Conservation (phyloP, 1,140 invertebrate genomes). For the Harpegnathos saltator region DNA sequence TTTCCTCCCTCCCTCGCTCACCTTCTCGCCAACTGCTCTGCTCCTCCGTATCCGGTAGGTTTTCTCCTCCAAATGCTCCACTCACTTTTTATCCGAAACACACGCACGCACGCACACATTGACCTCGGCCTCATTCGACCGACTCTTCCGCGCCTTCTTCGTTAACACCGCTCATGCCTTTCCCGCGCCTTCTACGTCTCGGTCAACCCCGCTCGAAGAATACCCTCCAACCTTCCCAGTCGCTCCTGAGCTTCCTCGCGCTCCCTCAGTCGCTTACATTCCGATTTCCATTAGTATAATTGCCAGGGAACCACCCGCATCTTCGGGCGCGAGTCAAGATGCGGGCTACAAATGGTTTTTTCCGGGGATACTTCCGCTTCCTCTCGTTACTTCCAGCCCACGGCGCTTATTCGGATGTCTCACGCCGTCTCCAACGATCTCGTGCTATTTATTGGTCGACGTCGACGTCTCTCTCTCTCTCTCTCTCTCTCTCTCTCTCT, state of each 20-base stretch:
- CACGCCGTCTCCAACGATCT: slow-evolving; percentile 55
- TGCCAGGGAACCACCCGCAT: slow-evolving; percentile 82
- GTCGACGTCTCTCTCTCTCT: not conserved
- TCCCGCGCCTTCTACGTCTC: slow-evolving; percentile 36
- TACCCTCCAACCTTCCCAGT: not conserved
- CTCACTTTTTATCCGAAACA: slow-evolving; percentile 71
- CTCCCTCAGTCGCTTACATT: slow-evolving; percentile 13
- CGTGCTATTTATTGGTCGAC: slow-evolving; percentile 49
- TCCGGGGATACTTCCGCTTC: slow-evolving; percentile 71
- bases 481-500: not conserved
- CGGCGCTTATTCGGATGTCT: slow-evolving; percentile 67
- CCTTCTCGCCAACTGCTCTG: no score
- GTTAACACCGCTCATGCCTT: slow-evolving; percentile 27
- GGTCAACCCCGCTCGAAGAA: slow-evolving; percentile 48
- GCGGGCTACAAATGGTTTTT: slow-evolving; percentile 75
- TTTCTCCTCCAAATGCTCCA: slow-evolving; percentile 70
- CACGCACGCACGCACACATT: not conserved
- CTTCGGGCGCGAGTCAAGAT: slow-evolving; percentile 73
- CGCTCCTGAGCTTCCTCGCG: not conserved
- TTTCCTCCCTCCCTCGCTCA: slow-evolving; percentile 35
- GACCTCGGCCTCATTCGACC: slow-evolving; percentile 6
- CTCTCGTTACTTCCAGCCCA: slow-evolving; percentile 65
- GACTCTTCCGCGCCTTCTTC: slow-evolving; percentile 31
- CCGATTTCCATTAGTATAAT: slow-evolving; percentile 85
- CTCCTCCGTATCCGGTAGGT: slow-evolving; percentile 65